Evolutionary conservation across 2,888 invertebrate genomes (phyloP).

Genomic region (Cataglyphis altisquamis): DNA sequence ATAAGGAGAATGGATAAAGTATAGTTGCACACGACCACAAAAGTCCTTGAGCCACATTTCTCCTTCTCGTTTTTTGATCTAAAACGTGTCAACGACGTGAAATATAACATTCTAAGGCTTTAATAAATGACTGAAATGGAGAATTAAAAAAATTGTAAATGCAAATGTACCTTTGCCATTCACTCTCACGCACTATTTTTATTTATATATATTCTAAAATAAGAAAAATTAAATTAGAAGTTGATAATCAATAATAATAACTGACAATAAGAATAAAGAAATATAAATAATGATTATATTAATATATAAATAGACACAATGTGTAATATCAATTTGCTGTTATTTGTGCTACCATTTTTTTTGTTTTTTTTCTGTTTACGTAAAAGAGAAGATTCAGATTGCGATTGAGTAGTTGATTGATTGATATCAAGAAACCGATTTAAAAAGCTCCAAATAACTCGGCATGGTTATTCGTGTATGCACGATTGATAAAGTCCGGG

Average conservation of each 20-base stretch:
- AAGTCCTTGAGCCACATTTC: slow-evolving; percentile 35
- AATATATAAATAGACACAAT: not conserved
- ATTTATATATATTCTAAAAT: not conserved
- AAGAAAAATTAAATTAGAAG: not conserved
- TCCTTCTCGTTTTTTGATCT: not conserved
- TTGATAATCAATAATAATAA: not conserved
- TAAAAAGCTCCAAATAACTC: slow-evolving; percentile 10
- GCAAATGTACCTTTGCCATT: not conserved
- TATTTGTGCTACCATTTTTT: not conserved
- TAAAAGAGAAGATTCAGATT: slow-evolving; percentile 2
- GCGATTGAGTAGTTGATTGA: not conserved
- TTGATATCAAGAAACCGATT: not conserved
- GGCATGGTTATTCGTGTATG: not conserved
- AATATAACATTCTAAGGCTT: not conserved
- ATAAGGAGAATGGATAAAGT: not conserved
- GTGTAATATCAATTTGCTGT: not conserved
- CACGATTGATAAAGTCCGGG: slow-evolving; percentile 18
- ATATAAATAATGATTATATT: not conserved
- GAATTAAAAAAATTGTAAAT: slow-evolving; percentile 7
- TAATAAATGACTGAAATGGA: not conserved
- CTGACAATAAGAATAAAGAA: not conserved
- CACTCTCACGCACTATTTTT: not conserved
- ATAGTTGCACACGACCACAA: not conserved
- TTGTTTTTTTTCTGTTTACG: not conserved
- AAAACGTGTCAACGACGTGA: slow-evolving; percentile 4